phyloP scores from a whole-genome alignment of 92 coral and sea anemone genomes.

The Umimayanthus chanpuru region DNA sequence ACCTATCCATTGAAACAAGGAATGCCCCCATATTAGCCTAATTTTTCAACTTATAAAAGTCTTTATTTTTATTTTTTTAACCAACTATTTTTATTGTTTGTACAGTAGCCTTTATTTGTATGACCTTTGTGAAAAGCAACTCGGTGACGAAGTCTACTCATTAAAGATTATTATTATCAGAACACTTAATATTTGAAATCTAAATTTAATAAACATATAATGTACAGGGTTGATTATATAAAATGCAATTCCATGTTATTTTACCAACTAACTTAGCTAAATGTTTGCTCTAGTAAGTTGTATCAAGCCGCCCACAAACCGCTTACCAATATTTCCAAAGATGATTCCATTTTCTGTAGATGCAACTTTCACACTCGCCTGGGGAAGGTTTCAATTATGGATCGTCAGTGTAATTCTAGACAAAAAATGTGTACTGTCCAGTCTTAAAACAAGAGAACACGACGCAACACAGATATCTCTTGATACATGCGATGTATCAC shows the following conservation, averaged over 20 bases:
- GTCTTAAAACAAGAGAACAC: neutral
- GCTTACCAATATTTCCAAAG: constrained; percentile 96
- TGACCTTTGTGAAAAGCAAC: too few relatives aligned
- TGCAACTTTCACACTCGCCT: constrained; percentile 98
- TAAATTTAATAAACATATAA: too few relatives aligned
- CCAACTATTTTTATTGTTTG: too few relatives aligned
- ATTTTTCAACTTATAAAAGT: too few relatives aligned
- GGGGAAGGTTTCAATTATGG: neutral
- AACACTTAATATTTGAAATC: too few relatives aligned
- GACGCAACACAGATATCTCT: too few relatives aligned
- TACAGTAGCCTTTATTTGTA: too few relatives aligned
- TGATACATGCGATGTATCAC: neutral
- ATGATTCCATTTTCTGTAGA: constrained; percentile 99
- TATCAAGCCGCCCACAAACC: neutral
- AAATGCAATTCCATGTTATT: neutral
- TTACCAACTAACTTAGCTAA: neutral
- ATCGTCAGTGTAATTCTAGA: neutral
- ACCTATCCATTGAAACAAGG: too few relatives aligned
- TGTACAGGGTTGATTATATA: neutral
- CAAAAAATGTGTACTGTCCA: neutral
- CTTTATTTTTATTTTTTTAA: too few relatives aligned
- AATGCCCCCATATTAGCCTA: too few relatives aligned
- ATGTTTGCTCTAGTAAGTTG: neutral
- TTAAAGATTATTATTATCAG: too few relatives aligned
- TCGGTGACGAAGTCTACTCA: too few relatives aligned